Base-by-base conservation (phyloP, 2,888 invertebrate species). In the Diachrysia chrysitis region DNA sequence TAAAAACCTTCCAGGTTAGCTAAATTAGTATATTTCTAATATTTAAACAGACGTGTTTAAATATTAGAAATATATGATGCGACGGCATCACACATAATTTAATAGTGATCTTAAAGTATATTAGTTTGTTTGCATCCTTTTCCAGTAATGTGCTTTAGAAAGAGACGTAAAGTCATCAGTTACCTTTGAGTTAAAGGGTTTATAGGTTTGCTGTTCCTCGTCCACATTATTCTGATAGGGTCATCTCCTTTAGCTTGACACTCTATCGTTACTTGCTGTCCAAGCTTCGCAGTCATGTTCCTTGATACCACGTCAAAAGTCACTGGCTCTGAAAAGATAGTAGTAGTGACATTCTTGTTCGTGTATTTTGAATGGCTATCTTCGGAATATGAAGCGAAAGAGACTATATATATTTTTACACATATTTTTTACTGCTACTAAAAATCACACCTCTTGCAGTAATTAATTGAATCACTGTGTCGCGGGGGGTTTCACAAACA, bases 191-290 rank as follows among this genome's bases (percentile, higher is more conserved):
- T 95, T 66, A 95, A 84, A 3, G 95, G 96, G 86, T 97, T 97
- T 66, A 97, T 95, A 53, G 97, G 96, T 74, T 97, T 97, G 73
- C 96, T 96, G 87, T 97, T 97, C 82, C 97, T 96, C 17, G 96
- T 97, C 98, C 98, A 98, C 84, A 96, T 96, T 53, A 98, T 97
- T 80, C 97, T 96, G 73, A 98, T 97, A 1, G 98, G 98, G 85
- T 97, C 97, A 88, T 98, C 98, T 6, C 98, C 98, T 85, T 97
- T 97, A 1, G 98, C 98, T 79, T 97, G 97, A 86, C 98, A 98
- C 72, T 97, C 96, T 76, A 98, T 94, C 2, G 96, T 96, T 12
- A 97, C 96, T 19, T 97, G 96, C 82, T 97, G 97, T 7, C 98
- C 97, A 56, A 98, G 96, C 81, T 97, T 97, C 0, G 97, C 97